These are phyloP conservation scores for Pherbina coryleti DNA, from an alignment of 2,888 invertebrate genomes.

Conservation along the genomic window DNA sequence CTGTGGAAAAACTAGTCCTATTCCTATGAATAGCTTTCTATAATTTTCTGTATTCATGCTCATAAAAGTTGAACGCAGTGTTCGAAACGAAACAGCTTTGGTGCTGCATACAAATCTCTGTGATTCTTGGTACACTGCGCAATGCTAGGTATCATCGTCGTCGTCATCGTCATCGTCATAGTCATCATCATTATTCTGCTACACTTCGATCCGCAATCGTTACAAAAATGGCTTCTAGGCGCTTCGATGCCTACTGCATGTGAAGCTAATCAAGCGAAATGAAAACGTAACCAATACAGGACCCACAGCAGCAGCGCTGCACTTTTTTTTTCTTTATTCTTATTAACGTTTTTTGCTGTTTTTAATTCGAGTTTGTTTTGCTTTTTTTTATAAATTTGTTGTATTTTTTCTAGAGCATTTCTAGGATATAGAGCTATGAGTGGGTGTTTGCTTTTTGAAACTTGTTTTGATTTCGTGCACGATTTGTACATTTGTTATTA, in stretches of 20 bases:
- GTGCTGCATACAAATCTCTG: not conserved
- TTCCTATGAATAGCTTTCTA: constrained; percentile 1
- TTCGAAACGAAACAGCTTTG: too few species aligned
- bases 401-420: not conserved
- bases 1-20: constrained; percentile 5
- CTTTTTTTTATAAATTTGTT: not conserved
- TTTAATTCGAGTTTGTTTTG: not conserved
- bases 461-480: constrained; percentile 31
- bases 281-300: constrained; percentile 11
- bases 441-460: constrained; percentile 21
- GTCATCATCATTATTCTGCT: not conserved
- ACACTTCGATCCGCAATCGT: not conserved
- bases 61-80: not conserved
- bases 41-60: constrained; percentile 12
- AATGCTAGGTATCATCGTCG: constrained; percentile 1
- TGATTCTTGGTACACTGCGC: not conserved
- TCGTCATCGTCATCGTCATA: not conserved
- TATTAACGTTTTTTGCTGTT: not conserved
- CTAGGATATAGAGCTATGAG: not conserved
- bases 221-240: not conserved
- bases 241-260: not conserved
- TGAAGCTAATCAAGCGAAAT: constrained; percentile 32
- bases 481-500: constrained; percentile 10
- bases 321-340: not conserved
- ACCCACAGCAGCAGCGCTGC: not conserved